Evolutionary conservation across 64 coral and sea anemone species (phyloP).

Genomic region (Porites australiensis): DNA sequence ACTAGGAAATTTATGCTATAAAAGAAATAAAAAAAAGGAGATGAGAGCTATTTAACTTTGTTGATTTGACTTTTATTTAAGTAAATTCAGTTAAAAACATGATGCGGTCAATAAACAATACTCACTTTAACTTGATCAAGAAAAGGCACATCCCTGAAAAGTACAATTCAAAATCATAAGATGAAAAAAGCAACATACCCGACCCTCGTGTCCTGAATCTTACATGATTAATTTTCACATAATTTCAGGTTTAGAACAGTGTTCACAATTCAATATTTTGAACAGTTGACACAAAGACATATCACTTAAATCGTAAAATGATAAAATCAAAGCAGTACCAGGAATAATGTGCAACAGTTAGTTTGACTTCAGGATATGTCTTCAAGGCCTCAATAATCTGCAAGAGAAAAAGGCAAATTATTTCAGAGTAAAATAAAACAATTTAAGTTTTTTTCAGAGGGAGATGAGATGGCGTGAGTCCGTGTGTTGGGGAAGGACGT

Average conservation of each 20-base stretch:
- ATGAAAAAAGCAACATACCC: not conserved
- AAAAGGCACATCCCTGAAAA: constrained; percentile 87
- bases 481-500: too few relatives aligned
- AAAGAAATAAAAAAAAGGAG: too few relatives aligned
- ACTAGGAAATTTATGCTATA: too few relatives aligned
- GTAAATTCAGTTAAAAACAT: not conserved
- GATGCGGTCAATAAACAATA: not conserved
- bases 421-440: too few relatives aligned
- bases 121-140: constrained; percentile 92
- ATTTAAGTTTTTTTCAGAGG: too few relatives aligned
- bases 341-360: constrained; percentile 52
- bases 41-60: not conserved
- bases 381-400: constrained; percentile 62
- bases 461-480: too few relatives aligned
- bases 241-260: too few relatives aligned
- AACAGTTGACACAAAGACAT: not conserved
- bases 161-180: not conserved
- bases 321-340: constrained; percentile 17
- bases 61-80: not conserved
- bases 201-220: too few relatives aligned
- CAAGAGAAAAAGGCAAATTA: not conserved
- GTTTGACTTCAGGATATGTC: constrained; percentile 13
- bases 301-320: too few relatives aligned
- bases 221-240: too few relatives aligned
- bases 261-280: too few relatives aligned